Evolutionary conservation across 2,113 vertebrate genomes (phyloP), one percentile per base, ranked within the genome.

Genomic region (Odocoileus virginianus): DNA sequence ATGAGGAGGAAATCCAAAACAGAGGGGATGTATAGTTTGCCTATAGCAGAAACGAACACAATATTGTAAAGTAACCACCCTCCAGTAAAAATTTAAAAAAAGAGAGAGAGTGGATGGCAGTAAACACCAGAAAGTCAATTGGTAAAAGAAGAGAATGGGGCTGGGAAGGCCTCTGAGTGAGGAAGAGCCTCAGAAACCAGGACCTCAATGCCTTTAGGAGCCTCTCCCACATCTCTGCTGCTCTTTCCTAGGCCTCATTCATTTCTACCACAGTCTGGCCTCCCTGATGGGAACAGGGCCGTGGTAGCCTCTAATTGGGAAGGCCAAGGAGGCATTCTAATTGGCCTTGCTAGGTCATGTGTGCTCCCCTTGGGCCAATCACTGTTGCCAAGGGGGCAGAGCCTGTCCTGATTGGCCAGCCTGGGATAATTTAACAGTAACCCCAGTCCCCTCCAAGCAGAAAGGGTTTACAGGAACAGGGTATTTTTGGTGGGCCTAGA

Each of bases 371-470:
- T 83, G 21, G n/a, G 15, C 60, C 86, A 89, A 54, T 95, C 57
- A 28, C 52, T 61, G 27, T 61, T 12, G 47, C 23, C 40, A 33
- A 81, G 43, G 43, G 83, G 79, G 67, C 0, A 0, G 64, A 17
- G 25, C 23, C 3, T 50, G 28, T 33, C 21, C 76, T 97, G 96
- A 89, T 86, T 89, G 94, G 60, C 79, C 47, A 87, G 92, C 3
- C n/a, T 3, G 57, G 6, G 33, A 33, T 25, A n/a, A 12, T 52
- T 79, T 25, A 54, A 17, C 36, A 27, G n/a, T 79, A 25, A 19
- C 40, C 19, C 43, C 1, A 23, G 27, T 11, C 13, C 12, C 16
- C 10, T 54, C 28, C 21, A 43, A 64, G 40, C 16, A 2, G 12
- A 25, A 15, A 86, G 55, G 25, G 1, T 78, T 71, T 64, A 36